Conservation (phyloP, 2,797 vertebrate genomes). For the Garrulus glandarius region DNA sequence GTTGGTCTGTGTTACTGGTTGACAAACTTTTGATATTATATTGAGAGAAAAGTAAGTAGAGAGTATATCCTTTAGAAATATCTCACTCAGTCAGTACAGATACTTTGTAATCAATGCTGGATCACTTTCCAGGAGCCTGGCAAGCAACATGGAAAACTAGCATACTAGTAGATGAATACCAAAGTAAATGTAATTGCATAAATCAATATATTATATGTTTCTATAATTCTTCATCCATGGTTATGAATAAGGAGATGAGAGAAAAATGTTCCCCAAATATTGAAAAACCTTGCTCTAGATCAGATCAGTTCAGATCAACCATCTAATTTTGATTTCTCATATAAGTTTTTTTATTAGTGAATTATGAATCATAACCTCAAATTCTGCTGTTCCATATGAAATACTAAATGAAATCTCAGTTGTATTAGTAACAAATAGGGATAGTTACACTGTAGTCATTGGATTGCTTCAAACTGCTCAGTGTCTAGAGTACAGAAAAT, state of each 20-base stretch:
- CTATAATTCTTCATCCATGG: background rate
- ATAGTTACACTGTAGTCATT: background rate
- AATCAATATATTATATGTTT: background rate
- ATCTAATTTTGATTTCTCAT: background rate
- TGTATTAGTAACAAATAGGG: background rate
- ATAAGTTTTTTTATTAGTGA: background rate
- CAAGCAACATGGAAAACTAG: background rate
- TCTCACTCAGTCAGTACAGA: background rate
- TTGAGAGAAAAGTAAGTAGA: background rate
- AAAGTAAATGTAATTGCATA: background rate
- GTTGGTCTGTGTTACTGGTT: background rate
- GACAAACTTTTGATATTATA: background rate
- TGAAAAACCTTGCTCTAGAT: background rate
- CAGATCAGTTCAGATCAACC: background rate
- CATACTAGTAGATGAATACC: background rate
- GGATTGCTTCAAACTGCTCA: background rate
- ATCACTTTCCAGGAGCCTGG: background rate
- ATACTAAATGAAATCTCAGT: background rate
- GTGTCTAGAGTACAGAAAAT: background rate
- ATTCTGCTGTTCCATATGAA: background rate
- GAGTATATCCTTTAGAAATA: background rate
- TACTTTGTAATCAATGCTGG: background rate
- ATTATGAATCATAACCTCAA: background rate
- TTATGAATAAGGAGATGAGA: background rate
- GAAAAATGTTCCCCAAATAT: background rate